phyloP scores from a whole-genome alignment of 1,140 invertebrate genomes.

The Scaptomyza hsui region DNA sequence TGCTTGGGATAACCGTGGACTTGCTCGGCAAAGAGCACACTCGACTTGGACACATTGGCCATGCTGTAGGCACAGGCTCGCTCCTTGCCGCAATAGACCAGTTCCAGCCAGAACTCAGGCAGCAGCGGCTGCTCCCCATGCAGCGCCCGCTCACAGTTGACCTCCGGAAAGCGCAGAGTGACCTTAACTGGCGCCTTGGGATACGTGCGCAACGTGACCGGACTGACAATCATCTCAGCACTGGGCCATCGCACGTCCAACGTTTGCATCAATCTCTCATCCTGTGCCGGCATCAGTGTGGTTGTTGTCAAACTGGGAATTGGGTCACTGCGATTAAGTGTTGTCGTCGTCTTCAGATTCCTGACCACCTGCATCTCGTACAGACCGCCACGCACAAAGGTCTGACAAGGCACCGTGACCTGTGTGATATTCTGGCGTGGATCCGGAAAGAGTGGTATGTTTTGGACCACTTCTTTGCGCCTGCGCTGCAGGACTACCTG shows the following conservation, averaged over 20 bases:
- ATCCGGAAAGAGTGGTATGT: conserved; percentile 78
- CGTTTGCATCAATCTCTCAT: conserved; percentile 75
- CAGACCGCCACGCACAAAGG: conserved; percentile 72
- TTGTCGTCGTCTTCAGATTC: conserved; percentile 62
- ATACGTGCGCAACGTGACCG: conserved; percentile 91
- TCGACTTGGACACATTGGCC: conserved; percentile 66
- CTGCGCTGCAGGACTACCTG: conserved; percentile 63
- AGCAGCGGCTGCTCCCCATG: conserved; percentile 85
- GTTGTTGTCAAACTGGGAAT: conserved; percentile 51
- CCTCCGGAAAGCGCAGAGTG: conserved; percentile 89
- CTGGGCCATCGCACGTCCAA: conserved; percentile 91
- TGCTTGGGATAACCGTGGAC: conserved; percentile 88
- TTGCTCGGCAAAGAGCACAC: conserved; percentile 89
- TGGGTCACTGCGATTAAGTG: conserved; percentile 31
- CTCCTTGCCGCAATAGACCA: conserved; percentile 90
- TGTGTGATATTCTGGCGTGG: conserved; percentile 79
- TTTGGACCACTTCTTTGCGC: conserved; percentile 81
- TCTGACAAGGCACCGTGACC: conserved; percentile 76
- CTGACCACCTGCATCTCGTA: conserved; percentile 80
- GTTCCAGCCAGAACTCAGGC: conserved; percentile 89
- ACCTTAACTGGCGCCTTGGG: conserved; percentile 89
- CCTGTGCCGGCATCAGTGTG: conserved; percentile 67
- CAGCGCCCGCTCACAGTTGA: conserved; percentile 86
- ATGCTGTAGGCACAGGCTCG: conserved; percentile 71
- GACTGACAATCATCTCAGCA: conserved; percentile 88